A percentile compares a stretch with the other conserved stretches of the same genome.
phyloP scores from a whole-genome alignment of 2,113 vertebrate species.

The Ptilonorhynchus violaceus region DNA sequence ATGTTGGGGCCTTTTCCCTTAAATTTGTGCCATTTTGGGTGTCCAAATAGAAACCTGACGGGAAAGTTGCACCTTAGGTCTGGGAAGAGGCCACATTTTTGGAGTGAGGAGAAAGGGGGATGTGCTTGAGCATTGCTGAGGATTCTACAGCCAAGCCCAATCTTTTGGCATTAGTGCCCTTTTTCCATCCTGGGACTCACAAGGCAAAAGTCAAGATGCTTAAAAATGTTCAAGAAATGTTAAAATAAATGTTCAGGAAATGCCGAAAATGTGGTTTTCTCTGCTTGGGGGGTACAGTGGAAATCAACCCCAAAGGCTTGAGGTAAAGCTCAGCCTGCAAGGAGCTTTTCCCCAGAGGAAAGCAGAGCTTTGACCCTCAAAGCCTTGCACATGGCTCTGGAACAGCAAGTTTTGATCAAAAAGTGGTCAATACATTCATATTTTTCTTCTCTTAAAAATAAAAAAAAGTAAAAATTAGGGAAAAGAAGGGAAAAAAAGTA shows the following conservation, averaged over 20 bases:
- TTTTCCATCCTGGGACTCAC: background rate
- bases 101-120: background rate
- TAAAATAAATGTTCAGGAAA: background rate
- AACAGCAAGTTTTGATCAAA: background rate
- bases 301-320: background rate
- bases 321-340: background rate
- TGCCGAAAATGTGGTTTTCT: background rate
- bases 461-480: background rate
- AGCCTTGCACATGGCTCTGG: accelerated
- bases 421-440: background rate
- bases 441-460: background rate
- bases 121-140: accelerated
- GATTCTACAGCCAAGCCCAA: background rate
- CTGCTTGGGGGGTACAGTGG: background rate
- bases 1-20: accelerated
- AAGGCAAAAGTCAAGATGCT: accelerated
- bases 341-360: background rate
- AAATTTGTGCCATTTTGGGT: background rate
- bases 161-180: accelerated
- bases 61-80: accelerated
- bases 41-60: background rate
- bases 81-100: background rate
- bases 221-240: background rate
- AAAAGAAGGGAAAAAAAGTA: background rate
- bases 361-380: background rate